Conservation (phyloP, 2,797 vertebrate genomes). For the Enteromius paludinosus region DNA sequence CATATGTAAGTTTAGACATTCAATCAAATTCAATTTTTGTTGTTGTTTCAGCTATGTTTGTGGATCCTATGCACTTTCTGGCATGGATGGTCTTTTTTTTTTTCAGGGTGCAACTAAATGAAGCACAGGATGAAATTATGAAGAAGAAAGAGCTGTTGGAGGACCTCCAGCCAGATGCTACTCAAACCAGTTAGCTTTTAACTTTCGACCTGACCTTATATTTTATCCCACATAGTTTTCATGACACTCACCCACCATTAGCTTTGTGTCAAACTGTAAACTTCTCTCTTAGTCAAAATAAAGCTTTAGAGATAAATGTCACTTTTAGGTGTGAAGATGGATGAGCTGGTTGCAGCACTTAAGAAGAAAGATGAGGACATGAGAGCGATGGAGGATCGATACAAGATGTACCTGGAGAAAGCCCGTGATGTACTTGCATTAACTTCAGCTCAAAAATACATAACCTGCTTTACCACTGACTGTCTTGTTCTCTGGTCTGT, state of each 20-base stretch:
- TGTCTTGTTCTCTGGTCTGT: background rate
- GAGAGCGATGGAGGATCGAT: constrained; percentile 98
- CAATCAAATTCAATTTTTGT: background rate
- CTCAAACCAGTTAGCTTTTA: constrained; percentile 82
- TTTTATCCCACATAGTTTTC: background rate
- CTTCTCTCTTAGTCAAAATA: background rate
- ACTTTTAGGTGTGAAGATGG: constrained; percentile 85
- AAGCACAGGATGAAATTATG: constrained; percentile 95
- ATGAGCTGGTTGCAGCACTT: constrained; percentile 90
- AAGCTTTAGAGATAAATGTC: background rate
- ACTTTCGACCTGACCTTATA: background rate
- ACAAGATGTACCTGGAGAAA: constrained; percentile 99
- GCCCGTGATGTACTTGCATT: constrained; percentile 87
- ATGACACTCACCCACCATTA: background rate
- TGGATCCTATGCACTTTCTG: background rate
- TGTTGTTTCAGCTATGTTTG: background rate
- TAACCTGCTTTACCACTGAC: background rate
- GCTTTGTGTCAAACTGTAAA: background rate
- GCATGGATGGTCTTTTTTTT: background rate
- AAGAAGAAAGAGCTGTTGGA: constrained; percentile 96
- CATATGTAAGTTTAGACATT: constrained; percentile 89
- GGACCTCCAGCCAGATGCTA: constrained; percentile 91
- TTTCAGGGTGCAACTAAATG: constrained; percentile 91
- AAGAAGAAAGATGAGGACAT: constrained; percentile 99
- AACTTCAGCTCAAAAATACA: background rate